phyloP scores from a whole-genome alignment of 2,113 vertebrate genomes.

The Equus quagga region DNA sequence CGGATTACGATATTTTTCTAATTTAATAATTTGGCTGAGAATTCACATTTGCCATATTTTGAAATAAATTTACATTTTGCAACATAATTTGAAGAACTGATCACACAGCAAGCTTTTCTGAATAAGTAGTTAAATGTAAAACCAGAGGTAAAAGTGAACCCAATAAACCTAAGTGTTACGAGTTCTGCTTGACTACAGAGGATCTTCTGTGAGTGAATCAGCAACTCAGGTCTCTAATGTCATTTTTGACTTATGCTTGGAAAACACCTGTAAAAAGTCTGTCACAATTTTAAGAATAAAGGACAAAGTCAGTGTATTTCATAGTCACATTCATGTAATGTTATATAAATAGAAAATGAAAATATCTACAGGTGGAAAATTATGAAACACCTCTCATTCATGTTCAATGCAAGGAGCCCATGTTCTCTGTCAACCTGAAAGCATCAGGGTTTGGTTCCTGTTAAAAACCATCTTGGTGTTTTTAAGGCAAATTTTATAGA shows the following conservation, averaged over 20 bases:
- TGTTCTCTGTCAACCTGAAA: background rate
- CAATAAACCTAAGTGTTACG: conserved; percentile 50
- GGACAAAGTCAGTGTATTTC: background rate
- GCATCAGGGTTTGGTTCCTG: background rate
- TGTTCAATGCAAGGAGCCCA: background rate
- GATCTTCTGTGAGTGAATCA: conserved; percentile 52
- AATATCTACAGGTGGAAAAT: conserved; percentile 49
- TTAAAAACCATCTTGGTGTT: conserved; percentile 63
- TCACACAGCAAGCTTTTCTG: conserved; percentile 48
- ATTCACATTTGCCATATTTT: conserved; percentile 52
- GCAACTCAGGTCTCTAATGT: background rate
- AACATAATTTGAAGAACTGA: conserved; percentile 61
- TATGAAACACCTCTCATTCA: conserved; percentile 63
- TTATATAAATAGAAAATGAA: conserved; percentile 32
- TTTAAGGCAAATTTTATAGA: conserved; percentile 67
- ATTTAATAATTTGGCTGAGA: conserved; percentile 54
- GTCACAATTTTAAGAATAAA: conserved; percentile 38
- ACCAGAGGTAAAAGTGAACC: background rate
- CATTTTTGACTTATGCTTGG: background rate
- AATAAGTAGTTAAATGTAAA: conserved; percentile 68
- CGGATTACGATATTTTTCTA: conserved; percentile 53
- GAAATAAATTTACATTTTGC: conserved; percentile 58
- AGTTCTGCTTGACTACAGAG: conserved; percentile 40
- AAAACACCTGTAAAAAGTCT: conserved; percentile 65
- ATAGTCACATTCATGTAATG: background rate